phyloP scores from a whole-genome alignment of 2,888 invertebrate genomes.

The Atethmia centrago region DNA sequence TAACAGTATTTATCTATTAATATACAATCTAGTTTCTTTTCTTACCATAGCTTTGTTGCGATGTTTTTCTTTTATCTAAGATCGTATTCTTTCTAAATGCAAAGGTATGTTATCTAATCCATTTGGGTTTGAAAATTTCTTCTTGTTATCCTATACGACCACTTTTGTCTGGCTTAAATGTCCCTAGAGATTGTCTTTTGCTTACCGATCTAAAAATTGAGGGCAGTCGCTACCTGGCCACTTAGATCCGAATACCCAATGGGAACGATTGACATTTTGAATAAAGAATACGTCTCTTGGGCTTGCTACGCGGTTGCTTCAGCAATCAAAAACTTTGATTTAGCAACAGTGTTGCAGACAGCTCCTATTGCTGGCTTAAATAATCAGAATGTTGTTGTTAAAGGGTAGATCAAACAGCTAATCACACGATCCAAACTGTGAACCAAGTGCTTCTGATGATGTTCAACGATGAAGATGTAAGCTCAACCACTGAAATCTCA shows the following conservation, averaged over 20 bases:
- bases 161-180: conserved; percentile 25
- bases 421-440: conserved; percentile 9
- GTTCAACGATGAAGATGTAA: neutral
- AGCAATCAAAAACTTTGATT: conserved; percentile 20
- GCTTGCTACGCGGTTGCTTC: conserved; percentile 3
- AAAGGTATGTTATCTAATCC: conserved; percentile 38
- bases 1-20: conserved; percentile 30
- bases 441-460: conserved; percentile 18
- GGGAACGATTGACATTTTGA: conserved; percentile 50
- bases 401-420: conserved; percentile 27
- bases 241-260: conserved; percentile 24
- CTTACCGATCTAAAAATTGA: conserved; percentile 36
- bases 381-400: conserved; percentile 14
- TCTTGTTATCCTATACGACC: conserved; percentile 17
- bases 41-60: neutral
- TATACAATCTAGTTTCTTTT: conserved; percentile 22
- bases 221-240: conserved; percentile 33
- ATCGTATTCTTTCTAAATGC: neutral
- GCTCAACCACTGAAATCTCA: conserved; percentile 1
- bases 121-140: conserved; percentile 27
- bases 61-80: conserved; percentile 22
- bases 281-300: conserved; percentile 47
- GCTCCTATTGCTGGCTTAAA: neutral
- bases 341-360: conserved; percentile 5
- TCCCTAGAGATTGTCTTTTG: conserved; percentile 46